These are phyloP conservation scores for Notechis scutatus DNA, from an alignment of 2,113 vertebrate genomes.

Conservation along the genomic window DNA sequence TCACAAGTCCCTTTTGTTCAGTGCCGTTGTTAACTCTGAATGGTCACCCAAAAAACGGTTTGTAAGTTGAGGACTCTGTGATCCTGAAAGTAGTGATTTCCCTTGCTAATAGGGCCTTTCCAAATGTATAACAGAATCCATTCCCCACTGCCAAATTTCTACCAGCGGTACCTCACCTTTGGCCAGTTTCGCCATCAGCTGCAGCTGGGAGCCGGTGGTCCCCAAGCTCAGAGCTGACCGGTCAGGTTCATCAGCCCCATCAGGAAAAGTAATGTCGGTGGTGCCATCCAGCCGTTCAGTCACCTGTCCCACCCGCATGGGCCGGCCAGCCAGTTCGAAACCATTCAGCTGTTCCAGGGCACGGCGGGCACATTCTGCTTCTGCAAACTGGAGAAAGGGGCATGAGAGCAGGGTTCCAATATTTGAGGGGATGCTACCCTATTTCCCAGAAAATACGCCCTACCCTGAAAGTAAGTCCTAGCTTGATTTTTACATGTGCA, in stretches of 20 bases:
- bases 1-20: too few relatives aligned
- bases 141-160: background rate
- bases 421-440: too few relatives aligned
- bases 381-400: constrained; percentile 51
- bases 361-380: constrained; percentile 58
- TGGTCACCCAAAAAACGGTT: too few relatives aligned
- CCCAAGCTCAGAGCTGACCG: constrained; percentile 30
- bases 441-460: too few relatives aligned
- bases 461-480: too few relatives aligned
- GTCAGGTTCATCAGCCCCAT: constrained; percentile 57
- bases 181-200: constrained; percentile 64
- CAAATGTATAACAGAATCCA: background rate
- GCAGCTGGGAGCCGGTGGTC: constrained; percentile 36
- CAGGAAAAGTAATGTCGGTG: constrained; percentile 62
- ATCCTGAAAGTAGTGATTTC: background rate
- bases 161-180: constrained; percentile 44
- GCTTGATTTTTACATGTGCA: too few relatives aligned
- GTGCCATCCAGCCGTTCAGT: constrained; percentile 54
- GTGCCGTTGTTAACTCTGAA: too few relatives aligned
- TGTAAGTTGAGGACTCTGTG: background rate
- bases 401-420: too few relatives aligned
- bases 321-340: constrained; percentile 61
- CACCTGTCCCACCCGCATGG: constrained; percentile 60
- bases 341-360: constrained; percentile 65
- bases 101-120: background rate